Evolutionary conservation across 2,113 vertebrate species (phyloP), one percentile per base, ranked within the genome.

Genomic region (Emydocephalus ijimae): DNA sequence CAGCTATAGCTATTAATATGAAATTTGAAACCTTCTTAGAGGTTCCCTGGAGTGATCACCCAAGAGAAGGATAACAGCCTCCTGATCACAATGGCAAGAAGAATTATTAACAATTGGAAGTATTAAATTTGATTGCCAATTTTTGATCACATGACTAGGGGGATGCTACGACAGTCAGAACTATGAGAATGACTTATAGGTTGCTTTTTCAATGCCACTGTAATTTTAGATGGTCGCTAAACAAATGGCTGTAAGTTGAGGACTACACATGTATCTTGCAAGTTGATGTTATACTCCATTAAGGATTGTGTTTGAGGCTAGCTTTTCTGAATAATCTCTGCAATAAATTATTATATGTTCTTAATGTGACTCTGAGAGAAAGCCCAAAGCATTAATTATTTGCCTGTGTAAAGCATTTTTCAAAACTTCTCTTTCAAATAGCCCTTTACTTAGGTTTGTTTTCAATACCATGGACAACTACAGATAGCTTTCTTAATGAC

Each of bases 371-470:
- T 95, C 94, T 94, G 89, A 43, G 95, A 95, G 96, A 95, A 95
- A 90, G 64, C 94, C 94, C 61, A 95, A 91, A 96, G 90, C 93
- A 91, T 95, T 94, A 96, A 95, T 97, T 95, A 45, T 85, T 90
- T 0, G 0, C 92, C 91, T 96, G 94, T 95, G 92, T 93, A 95
- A 96, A 89, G 91, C 92, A 85, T 56, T 96, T 91, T 95, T 95
- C 92, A 95, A 48, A 90, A 56, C 2, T 91, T 91, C 85, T 52
- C 45, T 85, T 85, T 85, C 81, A 93, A 92, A 90, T 94, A 52
- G 91, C 55, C 91, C 90, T 90, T 55, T 86, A 87, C 92, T 50
- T 4, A 61, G 54, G 29, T 7, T 93, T 64, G 56, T 89, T 69
- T 91, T 69, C 90, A 92, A 56, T 91, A 64, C 21, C 86, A 8